Base-by-base conservation (phyloP, 2,113 vertebrate species). In the Agapornis roseicollis region DNA sequence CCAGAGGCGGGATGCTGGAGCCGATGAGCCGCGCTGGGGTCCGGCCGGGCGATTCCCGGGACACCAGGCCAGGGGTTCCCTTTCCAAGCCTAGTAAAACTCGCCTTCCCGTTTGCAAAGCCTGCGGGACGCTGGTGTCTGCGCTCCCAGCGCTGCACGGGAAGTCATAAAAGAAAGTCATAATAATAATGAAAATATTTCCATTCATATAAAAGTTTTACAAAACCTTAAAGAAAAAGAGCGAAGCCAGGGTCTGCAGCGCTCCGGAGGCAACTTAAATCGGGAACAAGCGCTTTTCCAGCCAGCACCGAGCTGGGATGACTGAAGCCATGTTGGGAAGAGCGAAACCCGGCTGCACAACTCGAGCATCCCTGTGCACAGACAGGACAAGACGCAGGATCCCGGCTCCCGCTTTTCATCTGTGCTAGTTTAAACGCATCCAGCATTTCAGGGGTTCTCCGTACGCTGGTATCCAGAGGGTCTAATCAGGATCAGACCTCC, bases 91-190 rank as follows among this genome's bases (percentile, higher is more conserved):
- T 72, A 80, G 79, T 93, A 93, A 92, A 96, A 96, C 60, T 72
- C 63, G 0, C 52, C 86, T 93, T 95, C 94, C 95, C 89, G 12
- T 66, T 90, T 9, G 3, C 88, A 69, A 93, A 73, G 80, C 88
- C 92, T 61, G 52, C 11, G 93, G 88, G 94, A 95, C 29, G 65
- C 55, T 68, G 92, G 52, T 80, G 89, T 23, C 92, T 73, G 79
- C 47, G 80, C 77, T 96, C 95, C 91, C 88, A 31, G 24, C 31
- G 2, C 90, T 37, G 73, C 80, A 27, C 68, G 89, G 94, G 94
- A 94, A 95, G 94, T 87, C n/a, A 69, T 96, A 96, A 97, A 97
- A 88, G 83, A 77, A 90, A 86, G 90, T 39, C 58, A 88, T 95
- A 89, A 83, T 85, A 72, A 86, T 71, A 80, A 93, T 29, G 64